Evolutionary conservation across 2,888 invertebrate species (phyloP).

Genomic region (Drosophila barbarae): DNA sequence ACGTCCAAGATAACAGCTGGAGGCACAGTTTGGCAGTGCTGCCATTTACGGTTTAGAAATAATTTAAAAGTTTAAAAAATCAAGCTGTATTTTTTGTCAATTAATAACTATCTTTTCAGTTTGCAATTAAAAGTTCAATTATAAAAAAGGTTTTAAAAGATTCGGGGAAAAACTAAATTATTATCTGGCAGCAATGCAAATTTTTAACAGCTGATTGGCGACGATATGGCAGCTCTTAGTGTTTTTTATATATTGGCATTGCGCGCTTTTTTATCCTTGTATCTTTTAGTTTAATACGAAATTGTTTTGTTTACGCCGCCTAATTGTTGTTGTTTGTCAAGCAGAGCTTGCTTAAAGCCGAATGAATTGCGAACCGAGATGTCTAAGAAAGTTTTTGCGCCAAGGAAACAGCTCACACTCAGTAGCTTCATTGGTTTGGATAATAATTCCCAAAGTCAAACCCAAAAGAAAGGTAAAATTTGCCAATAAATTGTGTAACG

Average conservation of each 20-base stretch:
- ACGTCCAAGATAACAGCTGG: not conserved
- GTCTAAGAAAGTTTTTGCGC: conserved; percentile 18
- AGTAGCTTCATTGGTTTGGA: conserved; percentile 36
- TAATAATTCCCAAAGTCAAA: conserved; percentile 25
- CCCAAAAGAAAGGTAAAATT: conserved; percentile 14
- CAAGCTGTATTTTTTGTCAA: no score
- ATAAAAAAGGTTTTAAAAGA: not conserved
- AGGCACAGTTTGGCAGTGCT: not conserved
- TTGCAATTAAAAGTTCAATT: not conserved
- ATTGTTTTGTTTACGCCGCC: conserved; percentile 8
- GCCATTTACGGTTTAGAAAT: not conserved
- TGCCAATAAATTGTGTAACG: not conserved
- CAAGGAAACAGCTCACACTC: conserved; percentile 32
- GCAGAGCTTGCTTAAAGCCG: not conserved
- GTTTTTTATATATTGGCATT: conserved; percentile 8
- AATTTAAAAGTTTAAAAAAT: not conserved
- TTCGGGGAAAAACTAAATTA: not conserved
- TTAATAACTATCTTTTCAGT: not conserved
- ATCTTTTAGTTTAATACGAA: conserved; percentile 1
- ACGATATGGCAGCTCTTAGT: not conserved
- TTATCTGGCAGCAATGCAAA: not conserved
- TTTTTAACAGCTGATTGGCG: not conserved
- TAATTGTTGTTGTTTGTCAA: not conserved
- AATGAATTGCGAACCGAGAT: conserved; percentile 7
- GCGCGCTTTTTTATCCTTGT: conserved; percentile 37